Conservation (phyloP, 2,797 vertebrate genomes). For the Aeoliscus strigatus region DNA sequence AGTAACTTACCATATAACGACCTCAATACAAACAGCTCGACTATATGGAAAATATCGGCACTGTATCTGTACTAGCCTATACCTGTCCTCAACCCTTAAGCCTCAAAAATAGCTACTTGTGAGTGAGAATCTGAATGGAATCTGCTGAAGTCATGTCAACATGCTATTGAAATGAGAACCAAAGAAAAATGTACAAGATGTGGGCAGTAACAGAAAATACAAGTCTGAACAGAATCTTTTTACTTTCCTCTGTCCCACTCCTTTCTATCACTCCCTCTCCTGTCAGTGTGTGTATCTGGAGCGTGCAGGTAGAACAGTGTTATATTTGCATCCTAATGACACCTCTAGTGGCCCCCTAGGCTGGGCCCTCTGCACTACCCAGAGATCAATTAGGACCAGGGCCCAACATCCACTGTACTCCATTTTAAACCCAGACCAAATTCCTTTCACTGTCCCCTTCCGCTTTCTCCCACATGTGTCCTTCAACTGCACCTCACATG, state of each 20-base stretch:
- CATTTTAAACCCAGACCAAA: slow-evolving; percentile 54
- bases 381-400: slow-evolving; percentile 80
- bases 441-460: slow-evolving; percentile 36
- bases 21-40: too few relatives aligned
- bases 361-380: slow-evolving; percentile 71
- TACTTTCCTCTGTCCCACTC: slow-evolving; percentile 31
- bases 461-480: slow-evolving; percentile 43
- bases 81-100: too few relatives aligned
- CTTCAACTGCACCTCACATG: slow-evolving; percentile 35
- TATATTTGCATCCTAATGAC: slow-evolving; percentile 81
- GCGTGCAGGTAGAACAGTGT: slow-evolving; percentile 55
- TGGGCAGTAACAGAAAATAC: too few relatives aligned
- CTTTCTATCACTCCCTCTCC: slow-evolving; percentile 31
- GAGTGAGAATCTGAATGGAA: too few relatives aligned
- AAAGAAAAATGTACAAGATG: too few relatives aligned
- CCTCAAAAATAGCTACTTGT: too few relatives aligned
- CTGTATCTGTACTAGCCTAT: too few relatives aligned
- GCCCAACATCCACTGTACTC: slow-evolving; percentile 51
- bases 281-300: slow-evolving; percentile 38
- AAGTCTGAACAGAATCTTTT: too few relatives aligned
- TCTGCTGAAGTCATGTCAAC: too few relatives aligned
- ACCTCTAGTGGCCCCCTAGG: slow-evolving; percentile 72
- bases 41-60: too few relatives aligned
- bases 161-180: slow-evolving; percentile 12
- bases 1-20: too few relatives aligned